Evolutionary conservation across 2,113 vertebrate genomes (phyloP).

Genomic region (Tetrao urogallus): DNA sequence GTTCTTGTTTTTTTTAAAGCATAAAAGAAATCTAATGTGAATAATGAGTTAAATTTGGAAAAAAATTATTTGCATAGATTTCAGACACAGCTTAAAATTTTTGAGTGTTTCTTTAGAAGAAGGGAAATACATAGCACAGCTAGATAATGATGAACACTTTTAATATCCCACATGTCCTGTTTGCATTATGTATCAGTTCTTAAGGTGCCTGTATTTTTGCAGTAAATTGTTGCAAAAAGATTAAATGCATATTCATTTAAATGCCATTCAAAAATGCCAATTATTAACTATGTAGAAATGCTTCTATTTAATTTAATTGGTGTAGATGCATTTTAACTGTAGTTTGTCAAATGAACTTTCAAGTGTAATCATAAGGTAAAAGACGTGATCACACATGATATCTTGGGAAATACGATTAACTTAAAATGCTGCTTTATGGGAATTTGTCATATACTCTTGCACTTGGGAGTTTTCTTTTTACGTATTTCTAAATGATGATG

Average conservation of each 20-base stretch:
- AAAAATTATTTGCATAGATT: conserved; percentile 30
- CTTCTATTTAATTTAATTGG: conserved; percentile 2
- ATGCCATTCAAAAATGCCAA: conserved; percentile 46
- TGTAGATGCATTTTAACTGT: not conserved
- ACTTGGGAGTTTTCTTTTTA: not conserved
- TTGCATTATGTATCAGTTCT: conserved; percentile 46
- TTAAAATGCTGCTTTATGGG: conserved; percentile 41
- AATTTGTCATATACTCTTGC: conserved; percentile 43
- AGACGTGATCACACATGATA: not conserved
- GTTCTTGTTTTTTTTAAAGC: conserved; percentile 8
- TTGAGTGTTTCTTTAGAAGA: conserved; percentile 51
- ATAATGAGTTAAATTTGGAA: conserved; percentile 41
- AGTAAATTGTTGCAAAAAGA: conserved; percentile 31
- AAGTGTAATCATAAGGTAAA: conserved; percentile 43
- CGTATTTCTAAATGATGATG: not conserved
- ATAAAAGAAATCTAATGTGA: conserved; percentile 34
- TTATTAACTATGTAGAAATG: conserved; percentile 23
- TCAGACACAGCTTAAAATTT: conserved; percentile 22
- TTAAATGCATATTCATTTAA: conserved; percentile 35
- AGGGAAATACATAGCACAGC: conserved; percentile 35
- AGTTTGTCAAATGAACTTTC: conserved; percentile 27
- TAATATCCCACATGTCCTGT: conserved; percentile 10
- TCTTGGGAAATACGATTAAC: conserved; percentile 21
- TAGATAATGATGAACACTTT: conserved; percentile 18
- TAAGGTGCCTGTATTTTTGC: conserved; percentile 65